Base-by-base conservation (phyloP, 2,888 invertebrate genomes). In the Fabriciana adippe region DNA sequence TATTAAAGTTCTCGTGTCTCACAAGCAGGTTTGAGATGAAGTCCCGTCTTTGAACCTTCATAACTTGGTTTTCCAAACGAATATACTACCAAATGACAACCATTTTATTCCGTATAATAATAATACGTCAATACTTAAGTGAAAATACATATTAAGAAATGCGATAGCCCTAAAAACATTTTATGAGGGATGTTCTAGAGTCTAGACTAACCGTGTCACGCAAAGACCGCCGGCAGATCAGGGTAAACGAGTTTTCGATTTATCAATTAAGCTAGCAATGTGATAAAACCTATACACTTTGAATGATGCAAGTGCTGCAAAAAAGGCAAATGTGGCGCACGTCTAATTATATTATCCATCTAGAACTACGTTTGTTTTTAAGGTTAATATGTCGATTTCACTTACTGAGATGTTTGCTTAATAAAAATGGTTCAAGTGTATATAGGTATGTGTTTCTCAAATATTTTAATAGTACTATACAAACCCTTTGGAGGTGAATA, bases 161-260 rank as follows among this genome's bases (percentile, higher is more conserved):
- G 56, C 11, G 56, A 50, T 48, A 64, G 31, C 35, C 35, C 50
- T 50, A 56, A 56, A 5, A 26, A 31, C 26, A 3, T 50, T 65
- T 47, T 45, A 45, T 26, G 56, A 64, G 63, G 73, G 75, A 78
- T 77, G 70, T 74, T 63, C 72, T 71, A 70, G 67, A 51, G 35
- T 41, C 35, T 41, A 72, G 47, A 56, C 72, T 83, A 79, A 85
- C 84, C 83, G 83, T 82, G 83, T 86, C 80, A 84, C 74, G 74
- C 76, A 75, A 77, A 79, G 74, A 70, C 73, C 69, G 76, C 78
- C 79, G 81, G 82, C 75, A 75, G 72, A 81, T 79, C 80, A 78
- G 79, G 84, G 67, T 67, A 57, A 71, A 56, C 73, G 68, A 74
- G 72, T 67, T 73, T 71, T 62, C 66, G 64, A 64, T 67, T 59